Base-by-base conservation (phyloP, 1,140 invertebrate species). In the Drosophila ficusphila region DNA sequence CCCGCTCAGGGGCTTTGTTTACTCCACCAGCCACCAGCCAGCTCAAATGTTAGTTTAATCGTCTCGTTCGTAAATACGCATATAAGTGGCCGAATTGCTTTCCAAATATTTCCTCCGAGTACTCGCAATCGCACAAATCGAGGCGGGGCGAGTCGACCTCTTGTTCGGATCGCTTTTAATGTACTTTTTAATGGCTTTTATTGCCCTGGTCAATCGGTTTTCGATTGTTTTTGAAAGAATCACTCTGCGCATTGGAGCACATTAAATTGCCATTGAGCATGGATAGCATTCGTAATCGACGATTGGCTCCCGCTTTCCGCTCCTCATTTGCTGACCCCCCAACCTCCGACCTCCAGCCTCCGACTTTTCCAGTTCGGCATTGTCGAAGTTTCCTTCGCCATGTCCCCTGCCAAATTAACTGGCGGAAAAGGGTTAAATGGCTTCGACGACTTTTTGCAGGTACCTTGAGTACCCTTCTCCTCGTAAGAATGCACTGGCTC, bases 181-280 rank as follows among this genome's bases (percentile, higher is more conserved):
- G 74, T 77, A 78, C 74, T 83, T 76, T 81, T 77, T 76, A 77
- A 54, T 83, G 68, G 69, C 62, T 78, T 83, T 82, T 83, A 83
- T 83, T 83, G 79, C 74, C 38, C 53, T 74, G 52, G 49, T 56
- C 60, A 78, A 83, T 83, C 56, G 74, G 25, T 83, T 60, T 83
- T 65, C 48, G 57, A 78, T 83, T 78, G 78, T 60, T 83, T 68
- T 62, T 31, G 19, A 42, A 64, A 61, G 23, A 27, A 42, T 62
- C 58, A 47, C 60, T 61, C 56, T 44, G 11, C 60, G 39, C 21
- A 52, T 7, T 36, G 38, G 9, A 57, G 71, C 57, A 64, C 71
- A 79, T 79, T 79, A 76, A 79, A 81, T 76, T 41, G 76, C 53
- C 34, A 54, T 71, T 38, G 52, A 39, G 36, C 76, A 72, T 75